phyloP scores from a whole-genome alignment of 2,797 vertebrate species.

The Diceros bicornis region DNA sequence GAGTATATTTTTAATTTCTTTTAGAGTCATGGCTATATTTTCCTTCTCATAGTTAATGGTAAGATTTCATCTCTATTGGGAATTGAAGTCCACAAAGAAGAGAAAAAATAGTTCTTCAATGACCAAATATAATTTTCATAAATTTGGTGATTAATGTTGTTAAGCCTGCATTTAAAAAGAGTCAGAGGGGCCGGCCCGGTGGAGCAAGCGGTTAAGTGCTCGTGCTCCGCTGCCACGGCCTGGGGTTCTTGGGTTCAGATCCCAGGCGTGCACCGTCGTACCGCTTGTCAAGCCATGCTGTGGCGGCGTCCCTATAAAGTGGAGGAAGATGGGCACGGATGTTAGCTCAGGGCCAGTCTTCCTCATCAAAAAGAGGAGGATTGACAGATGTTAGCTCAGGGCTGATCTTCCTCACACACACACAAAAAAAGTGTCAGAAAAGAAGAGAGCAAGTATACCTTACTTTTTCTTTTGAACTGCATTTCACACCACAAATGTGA shows the following conservation, averaged over 20 bases:
- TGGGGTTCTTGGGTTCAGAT: too few relatives aligned
- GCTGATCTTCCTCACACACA: too few relatives aligned
- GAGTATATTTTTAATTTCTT: neutral
- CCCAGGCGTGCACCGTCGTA: too few relatives aligned
- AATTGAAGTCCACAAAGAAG: neutral
- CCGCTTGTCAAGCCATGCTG: too few relatives aligned
- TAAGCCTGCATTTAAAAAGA: slow-evolving; percentile 24
- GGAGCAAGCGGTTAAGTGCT: too few relatives aligned
- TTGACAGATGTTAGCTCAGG: too few relatives aligned
- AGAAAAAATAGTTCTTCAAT: slow-evolving; percentile 29
- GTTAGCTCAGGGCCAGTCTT: too few relatives aligned
- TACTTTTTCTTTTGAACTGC: slow-evolving; percentile 42
- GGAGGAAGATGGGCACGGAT: too few relatives aligned
- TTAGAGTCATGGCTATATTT: neutral
- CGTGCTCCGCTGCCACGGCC: too few relatives aligned
- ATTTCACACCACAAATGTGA: slow-evolving; percentile 48
- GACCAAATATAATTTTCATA: slow-evolving; percentile 35
- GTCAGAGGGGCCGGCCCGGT: neutral
- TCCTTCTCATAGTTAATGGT: neutral
- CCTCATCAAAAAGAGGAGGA: too few relatives aligned
- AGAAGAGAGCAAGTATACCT: slow-evolving; percentile 51
- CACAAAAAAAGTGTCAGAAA: neutral
- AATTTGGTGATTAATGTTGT: neutral
- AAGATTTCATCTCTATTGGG: slow-evolving; percentile 8
- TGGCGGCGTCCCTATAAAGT: too few relatives aligned